Conservation (phyloP, 2,113 vertebrate species). For the Hippocampus comes region DNA sequence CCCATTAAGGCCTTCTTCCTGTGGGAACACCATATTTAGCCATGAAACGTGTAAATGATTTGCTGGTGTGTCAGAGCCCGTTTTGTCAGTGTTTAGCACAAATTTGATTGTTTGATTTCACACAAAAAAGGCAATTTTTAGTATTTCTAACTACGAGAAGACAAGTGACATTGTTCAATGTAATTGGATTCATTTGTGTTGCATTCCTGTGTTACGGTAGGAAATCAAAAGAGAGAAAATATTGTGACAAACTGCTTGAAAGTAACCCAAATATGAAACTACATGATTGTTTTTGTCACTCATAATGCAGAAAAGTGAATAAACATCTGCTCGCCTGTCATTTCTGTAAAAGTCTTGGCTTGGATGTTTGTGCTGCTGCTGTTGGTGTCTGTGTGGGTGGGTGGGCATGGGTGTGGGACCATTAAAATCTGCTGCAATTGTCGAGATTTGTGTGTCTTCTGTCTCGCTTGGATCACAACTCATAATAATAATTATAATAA, state of each 20-base stretch:
- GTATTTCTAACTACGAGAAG: not conserved
- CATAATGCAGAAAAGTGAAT: not conserved
- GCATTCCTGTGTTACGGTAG: not conserved
- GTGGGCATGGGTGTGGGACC: constrained; percentile 46
- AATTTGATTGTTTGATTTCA: not conserved
- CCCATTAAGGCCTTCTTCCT: not conserved
- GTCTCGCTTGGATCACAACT: not conserved
- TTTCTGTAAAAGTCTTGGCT: constrained; percentile 59
- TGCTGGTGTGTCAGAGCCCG: not conserved
- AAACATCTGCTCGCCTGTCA: not conserved
- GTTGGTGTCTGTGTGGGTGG: constrained; percentile 48
- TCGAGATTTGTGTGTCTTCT: not conserved
- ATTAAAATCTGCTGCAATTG: constrained; percentile 63
- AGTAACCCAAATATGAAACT: not conserved
- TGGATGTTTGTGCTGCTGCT: constrained; percentile 56
- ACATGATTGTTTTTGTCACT: not conserved
- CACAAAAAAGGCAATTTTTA: not conserved
- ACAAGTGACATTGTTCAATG: not conserved
- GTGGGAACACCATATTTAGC: not conserved
- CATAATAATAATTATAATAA: not conserved
- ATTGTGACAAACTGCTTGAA: not conserved
- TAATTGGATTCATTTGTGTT: not conserved
- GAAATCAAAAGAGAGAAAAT: not conserved
- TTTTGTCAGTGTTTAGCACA: not conserved
- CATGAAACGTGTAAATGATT: not conserved